Conservation (phyloP, 2,888 invertebrate genomes). For the Dendrolimus houi region DNA sequence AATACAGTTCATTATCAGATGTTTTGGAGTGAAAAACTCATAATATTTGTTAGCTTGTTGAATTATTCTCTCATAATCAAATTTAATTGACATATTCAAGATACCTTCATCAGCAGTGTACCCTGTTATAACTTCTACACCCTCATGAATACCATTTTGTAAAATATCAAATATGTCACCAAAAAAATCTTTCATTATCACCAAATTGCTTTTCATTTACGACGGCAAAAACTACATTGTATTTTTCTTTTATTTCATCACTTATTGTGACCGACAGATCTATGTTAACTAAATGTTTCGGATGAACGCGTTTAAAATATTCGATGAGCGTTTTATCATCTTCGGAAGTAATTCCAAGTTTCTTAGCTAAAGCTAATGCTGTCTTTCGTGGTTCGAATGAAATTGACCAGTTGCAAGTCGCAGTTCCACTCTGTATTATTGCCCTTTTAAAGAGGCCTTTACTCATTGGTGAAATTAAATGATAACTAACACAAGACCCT, state of each 20-base stretch:
- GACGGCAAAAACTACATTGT: constrained; percentile 13
- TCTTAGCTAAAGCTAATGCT: constrained; percentile 21
- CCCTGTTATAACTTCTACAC: constrained; percentile 80
- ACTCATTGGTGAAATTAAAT: constrained; percentile 43
- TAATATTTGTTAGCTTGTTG: constrained; percentile 16
- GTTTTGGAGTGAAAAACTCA: constrained; percentile 22
- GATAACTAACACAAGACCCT: constrained; percentile 25
- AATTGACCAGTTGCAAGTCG: constrained; percentile 71
- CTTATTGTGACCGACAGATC: constrained; percentile 11
- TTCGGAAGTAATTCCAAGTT: constrained; percentile 20
- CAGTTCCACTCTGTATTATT: constrained; percentile 81
- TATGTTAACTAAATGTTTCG: constrained; percentile 12
- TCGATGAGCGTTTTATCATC: constrained; percentile 20
- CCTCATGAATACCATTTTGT: constrained; percentile 51
- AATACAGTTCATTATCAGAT: constrained; percentile 12
- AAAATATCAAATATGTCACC: constrained; percentile 33
- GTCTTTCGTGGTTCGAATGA: constrained; percentile 58
- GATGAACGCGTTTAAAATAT: constrained; percentile 20
- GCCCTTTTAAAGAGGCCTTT: constrained; percentile 44
- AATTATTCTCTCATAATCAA: constrained; percentile 13
- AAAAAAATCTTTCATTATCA: constrained; percentile 14
- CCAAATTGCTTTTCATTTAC: too few relatives aligned
- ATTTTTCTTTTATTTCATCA: constrained; percentile 8
- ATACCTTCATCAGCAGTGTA: constrained; percentile 80
- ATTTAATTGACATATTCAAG: constrained; percentile 6